These are phyloP conservation scores for Azorinus chamasolen DNA, from an alignment of 2,888 invertebrate genomes.

Conservation along the genomic window DNA sequence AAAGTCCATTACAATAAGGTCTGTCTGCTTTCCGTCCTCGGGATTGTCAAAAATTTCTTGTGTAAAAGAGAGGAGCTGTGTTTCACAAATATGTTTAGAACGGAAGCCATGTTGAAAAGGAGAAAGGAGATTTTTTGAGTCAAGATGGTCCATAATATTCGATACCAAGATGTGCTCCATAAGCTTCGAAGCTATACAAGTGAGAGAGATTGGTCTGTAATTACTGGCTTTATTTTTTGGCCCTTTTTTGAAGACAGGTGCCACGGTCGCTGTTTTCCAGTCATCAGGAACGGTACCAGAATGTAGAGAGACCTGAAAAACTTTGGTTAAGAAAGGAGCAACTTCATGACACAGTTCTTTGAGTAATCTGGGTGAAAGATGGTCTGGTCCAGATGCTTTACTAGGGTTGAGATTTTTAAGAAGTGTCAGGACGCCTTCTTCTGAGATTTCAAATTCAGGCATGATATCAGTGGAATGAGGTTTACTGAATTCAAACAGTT, in stretches of 20 bases:
- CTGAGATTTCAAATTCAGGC: not conserved
- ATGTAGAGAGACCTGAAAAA: not conserved
- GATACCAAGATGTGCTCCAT: conserved; percentile 2
- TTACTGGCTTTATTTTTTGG: conserved; percentile 6
- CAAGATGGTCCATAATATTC: conserved; percentile 1
- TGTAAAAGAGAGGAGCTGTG: conserved; percentile 29
- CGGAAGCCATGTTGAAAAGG: conserved; percentile 2
- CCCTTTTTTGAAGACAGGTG: conserved; percentile 6
- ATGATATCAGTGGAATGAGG: no score
- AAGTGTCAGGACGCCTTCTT: not conserved
- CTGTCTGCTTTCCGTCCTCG: conserved; percentile 21
- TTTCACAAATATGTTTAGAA: conserved; percentile 35
- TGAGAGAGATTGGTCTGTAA: conserved; percentile 3
- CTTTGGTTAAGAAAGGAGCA: not conserved
- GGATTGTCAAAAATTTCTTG: conserved; percentile 32
- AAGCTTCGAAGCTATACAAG: not conserved
- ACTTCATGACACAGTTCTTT: not conserved
- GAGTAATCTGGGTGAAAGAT: not conserved
- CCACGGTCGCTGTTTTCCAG: conserved; percentile 1
- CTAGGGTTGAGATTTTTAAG: not conserved
- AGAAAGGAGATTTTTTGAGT: not conserved
- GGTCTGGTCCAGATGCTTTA: conserved; percentile 2
- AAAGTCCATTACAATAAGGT: conserved; percentile 35
- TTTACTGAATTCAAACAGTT: not conserved
- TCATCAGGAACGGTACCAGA: not conserved